Evolutionary conservation across 1,140 invertebrate genomes (phyloP).

Genomic region (Aphelinus atriplicis): DNA sequence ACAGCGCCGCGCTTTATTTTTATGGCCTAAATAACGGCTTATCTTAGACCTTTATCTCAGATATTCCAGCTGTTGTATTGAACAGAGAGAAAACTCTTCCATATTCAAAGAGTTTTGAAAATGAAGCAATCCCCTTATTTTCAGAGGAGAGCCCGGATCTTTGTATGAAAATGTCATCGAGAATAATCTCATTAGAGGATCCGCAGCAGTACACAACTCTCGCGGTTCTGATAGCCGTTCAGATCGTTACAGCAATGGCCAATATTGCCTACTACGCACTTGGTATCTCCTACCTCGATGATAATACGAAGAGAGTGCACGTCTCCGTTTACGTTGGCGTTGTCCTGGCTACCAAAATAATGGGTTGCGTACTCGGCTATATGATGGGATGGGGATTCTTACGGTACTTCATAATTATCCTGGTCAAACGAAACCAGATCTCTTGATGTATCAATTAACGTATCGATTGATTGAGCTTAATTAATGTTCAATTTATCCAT

Average conservation of each 20-base stretch:
- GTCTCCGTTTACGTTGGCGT: constrained; percentile 66
- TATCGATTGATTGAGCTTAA: constrained; percentile 4
- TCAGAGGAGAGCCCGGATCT: constrained; percentile 62
- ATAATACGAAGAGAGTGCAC: constrained; percentile 71
- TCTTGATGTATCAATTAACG: too few species aligned
- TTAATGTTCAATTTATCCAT: constrained; percentile 27
- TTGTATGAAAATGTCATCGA: constrained; percentile 49
- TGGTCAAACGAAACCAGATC: too few species aligned
- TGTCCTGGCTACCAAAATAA: constrained; percentile 54
- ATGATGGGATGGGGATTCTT: constrained; percentile 62
- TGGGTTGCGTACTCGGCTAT: constrained; percentile 61
- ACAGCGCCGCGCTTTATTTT: not conserved
- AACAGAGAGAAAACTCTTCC: not conserved
- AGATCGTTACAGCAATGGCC: constrained; percentile 70
- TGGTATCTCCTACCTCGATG: constrained; percentile 75
- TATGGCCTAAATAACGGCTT: not conserved
- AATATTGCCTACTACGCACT: constrained; percentile 72
- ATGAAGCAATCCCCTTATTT: not conserved
- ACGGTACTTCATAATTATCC: constrained; percentile 48
- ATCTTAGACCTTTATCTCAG: constrained; percentile 7
- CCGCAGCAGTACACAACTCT: constrained; percentile 56
- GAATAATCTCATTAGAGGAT: constrained; percentile 48
- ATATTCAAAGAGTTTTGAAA: constrained; percentile 10
- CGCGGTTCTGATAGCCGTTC: constrained; percentile 68
- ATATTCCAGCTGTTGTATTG: not conserved